Base-by-base conservation (phyloP, 2,797 vertebrate genomes). In the Carduelis carduelis region DNA sequence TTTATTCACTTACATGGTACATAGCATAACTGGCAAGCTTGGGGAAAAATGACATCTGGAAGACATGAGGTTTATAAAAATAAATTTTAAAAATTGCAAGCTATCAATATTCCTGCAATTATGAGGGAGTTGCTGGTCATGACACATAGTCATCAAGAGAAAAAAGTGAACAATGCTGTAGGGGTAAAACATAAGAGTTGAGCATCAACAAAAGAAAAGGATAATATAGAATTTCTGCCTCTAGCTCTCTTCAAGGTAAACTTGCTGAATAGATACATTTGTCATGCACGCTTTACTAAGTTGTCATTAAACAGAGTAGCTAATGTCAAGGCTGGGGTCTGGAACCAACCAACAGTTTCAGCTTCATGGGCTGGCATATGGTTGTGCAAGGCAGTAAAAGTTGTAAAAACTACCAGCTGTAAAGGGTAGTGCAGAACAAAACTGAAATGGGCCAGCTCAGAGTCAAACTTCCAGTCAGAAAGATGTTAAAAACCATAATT, bases 311-410 rank as follows among this genome's bases (percentile, higher is more conserved):
- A 76, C 12, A 6, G 15, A 82, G 8, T 9, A 88, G 37, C 8
- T 60, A 63, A 72, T 18, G 14, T 34, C 30, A 64, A 34, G 14
- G 16, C 2, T 78, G 23, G 8, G 24, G 34, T 35, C 71, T 8
- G 8, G 39, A 88, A 55, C 6, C n/a, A 88, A 55, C 6, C n/a
- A 76, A 30, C 8, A 32, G 11, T 41, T 88, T 57, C 50, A 53
- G 21, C 43, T 60, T 79, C 4, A 1, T 1, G 2, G n/a, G 7
- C 41, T 53, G 30, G 23, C 27, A 22, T 6, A 35, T 1, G 1
- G 30, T 53, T 43, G 11, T 46, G 37, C 21, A 56, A 74, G 23
- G 35, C 43, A 47, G 14, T 19, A 12, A 14, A 59, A 49, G 19
- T 24, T 32, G 21, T 47, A 34, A 11, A 27, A 53, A 49, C 21